Base-by-base conservation (phyloP, 2,888 invertebrate species). In the Lamellibrachia satsuma region DNA sequence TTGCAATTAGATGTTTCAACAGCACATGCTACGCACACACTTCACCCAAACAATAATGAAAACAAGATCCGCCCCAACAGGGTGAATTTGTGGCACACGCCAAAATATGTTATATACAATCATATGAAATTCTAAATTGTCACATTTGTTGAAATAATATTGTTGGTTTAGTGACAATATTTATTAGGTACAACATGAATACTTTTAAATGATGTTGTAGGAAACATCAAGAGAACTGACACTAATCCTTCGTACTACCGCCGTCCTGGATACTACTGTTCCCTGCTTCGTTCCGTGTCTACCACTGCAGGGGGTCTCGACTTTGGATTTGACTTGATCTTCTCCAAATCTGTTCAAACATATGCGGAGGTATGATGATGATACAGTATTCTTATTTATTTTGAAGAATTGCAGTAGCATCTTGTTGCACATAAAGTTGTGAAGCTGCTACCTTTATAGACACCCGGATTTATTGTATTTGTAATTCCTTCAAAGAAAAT, bases 251-350 rank as follows among this genome's bases (percentile, higher is more conserved):
- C 96, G 9, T 94, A 95, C 90, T 97, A 97, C 94, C 94, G 97
- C 90, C 95, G 96, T n/a, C 97, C 97, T 7, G 94, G 95, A 0
- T 93, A 96, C n/a, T 97, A 97, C 94, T 96, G 96, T 91, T 95
- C 95, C 4, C 95, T 96, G 91, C 95, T 96, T 60, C 93, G 94
- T 22, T 94, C 95, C 52, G 93, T 94, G 3, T 94, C 95, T 0
- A 93, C 95, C 27, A 94, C 94, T 0, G 93, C 94, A 60, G 95
- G 95, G 2, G 94, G 94, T 3, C 93, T 93, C 3, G 94, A 93
- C 55, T 96, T 94, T 93, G 95, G 95, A 7, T 95, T 95, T 93
- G 96, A 96, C 91, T 94, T 96, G 9, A 95, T 96, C n/a, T 93
- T 95, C 52, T 95, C 95, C 9, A 95, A 95, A 94, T 94, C 96